A percentile compares a stretch with the other conserved stretches of the same genome.
Conservation (phyloP, 2,113 vertebrate species). For the Myrmophylax atrothorax region DNA sequence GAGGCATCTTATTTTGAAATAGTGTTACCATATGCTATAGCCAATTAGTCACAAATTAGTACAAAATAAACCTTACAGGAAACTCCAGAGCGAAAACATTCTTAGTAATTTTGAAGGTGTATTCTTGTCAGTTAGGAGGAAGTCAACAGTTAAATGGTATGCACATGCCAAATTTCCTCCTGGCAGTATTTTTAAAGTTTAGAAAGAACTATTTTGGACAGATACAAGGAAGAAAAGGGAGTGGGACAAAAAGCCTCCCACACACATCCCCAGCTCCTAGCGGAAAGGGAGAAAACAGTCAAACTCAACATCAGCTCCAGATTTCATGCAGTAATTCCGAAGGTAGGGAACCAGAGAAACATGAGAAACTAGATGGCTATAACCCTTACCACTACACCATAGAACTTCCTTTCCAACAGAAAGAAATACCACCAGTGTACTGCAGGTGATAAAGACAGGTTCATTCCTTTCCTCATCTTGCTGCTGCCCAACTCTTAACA, state of each 20-base stretch:
- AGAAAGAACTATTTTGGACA: conserved; percentile 19
- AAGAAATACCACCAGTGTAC: not conserved
- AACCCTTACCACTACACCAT: not conserved
- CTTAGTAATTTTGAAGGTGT: not conserved
- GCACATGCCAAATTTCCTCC: not conserved
- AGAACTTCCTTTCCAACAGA: not conserved
- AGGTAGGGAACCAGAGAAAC: not conserved
- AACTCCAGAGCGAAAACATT: not conserved
- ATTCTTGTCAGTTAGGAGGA: not conserved
- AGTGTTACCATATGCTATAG: not conserved
- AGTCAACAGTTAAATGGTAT: not conserved
- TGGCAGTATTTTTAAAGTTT: conserved; percentile 22
- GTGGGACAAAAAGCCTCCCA: not conserved
- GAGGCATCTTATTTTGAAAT: not conserved
- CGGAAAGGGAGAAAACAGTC: not conserved
- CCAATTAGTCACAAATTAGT: not conserved
- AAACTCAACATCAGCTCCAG: not conserved
- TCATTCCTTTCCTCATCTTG: not conserved
- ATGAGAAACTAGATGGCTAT: not conserved
- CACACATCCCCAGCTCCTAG: not conserved
- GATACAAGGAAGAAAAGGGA: not conserved
- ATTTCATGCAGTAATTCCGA: not conserved
- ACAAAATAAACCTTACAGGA: not conserved
- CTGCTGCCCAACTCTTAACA: not conserved
- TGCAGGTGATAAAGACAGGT: not conserved